Percentiles rank a stretch among this genome's conserved stretches.
Evolutionary conservation across 1,140 invertebrate genomes (phyloP).

Genomic region (Procambarus virginalis): DNA sequence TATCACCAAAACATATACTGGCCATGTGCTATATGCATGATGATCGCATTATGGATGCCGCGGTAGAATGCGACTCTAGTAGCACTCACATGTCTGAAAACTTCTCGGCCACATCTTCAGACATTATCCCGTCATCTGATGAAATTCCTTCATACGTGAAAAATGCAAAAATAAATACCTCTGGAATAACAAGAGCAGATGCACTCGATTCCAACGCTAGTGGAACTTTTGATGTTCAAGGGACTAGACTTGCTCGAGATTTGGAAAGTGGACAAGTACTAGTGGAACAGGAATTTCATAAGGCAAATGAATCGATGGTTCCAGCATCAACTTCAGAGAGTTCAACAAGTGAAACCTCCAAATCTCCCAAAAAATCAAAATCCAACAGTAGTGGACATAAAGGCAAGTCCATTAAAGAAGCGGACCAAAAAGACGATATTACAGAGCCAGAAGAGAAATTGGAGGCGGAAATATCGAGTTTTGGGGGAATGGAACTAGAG

Average conservation of each 20-base stretch:
- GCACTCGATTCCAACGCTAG: slow-evolving; percentile 6
- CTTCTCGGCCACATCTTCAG: slow-evolving; percentile 51
- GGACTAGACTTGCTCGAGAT: background rate
- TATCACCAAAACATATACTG: slow-evolving; percentile 68
- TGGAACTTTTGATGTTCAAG: background rate
- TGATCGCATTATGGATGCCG: slow-evolving; percentile 33
- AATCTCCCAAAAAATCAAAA: slow-evolving; percentile 32
- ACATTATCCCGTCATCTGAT: slow-evolving; percentile 13
- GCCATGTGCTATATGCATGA: slow-evolving; percentile 70
- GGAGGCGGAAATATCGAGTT: slow-evolving; percentile 28
- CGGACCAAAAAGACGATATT: background rate
- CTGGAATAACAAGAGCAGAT: slow-evolving; percentile 45
- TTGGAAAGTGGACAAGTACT: background rate
- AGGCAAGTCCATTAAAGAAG: slow-evolving; percentile 20
- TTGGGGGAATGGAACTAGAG: slow-evolving; percentile 13
- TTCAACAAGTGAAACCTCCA: background rate
- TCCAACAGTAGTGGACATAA: background rate
- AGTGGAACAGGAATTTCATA: background rate
- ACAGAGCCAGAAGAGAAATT: slow-evolving; percentile 28
- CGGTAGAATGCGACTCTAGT: slow-evolving; percentile 26
- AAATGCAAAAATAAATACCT: slow-evolving; percentile 58
- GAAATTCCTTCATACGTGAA: slow-evolving; percentile 44
- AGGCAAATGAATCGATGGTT: background rate
- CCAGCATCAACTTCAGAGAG: background rate
- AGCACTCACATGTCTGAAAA: slow-evolving; percentile 48